phyloP scores from a whole-genome alignment of 1,140 invertebrate species.

The Bombus polaris region DNA sequence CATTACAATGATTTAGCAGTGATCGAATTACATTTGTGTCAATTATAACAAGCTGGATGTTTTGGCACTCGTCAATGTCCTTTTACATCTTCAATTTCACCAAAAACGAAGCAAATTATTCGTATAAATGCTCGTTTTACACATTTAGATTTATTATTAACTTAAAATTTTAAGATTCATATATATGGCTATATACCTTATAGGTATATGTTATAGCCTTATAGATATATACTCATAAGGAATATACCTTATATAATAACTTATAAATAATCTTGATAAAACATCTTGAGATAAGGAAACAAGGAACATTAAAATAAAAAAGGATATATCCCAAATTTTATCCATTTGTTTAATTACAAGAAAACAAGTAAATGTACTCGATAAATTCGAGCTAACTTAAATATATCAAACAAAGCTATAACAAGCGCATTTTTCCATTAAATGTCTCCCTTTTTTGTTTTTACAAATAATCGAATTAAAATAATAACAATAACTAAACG shows the following conservation, averaged over 20 bases:
- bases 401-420: conserved; percentile 12
- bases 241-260: background rate
- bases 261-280: background rate
- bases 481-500: background rate
- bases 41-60: conserved; percentile 8
- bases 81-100: conserved; percentile 29
- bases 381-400: conserved; percentile 1
- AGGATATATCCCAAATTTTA: background rate
- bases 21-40: background rate
- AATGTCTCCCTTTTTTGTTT: background rate
- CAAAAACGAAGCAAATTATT: conserved; percentile 37
- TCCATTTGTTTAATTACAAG: conserved; percentile 9
- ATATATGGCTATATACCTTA: too few relatives aligned
- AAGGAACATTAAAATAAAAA: background rate
- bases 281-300: background rate
- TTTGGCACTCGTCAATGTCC: background rate
- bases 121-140: background rate
- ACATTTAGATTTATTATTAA: background rate
- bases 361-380: background rate
- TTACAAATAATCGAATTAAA: conserved; percentile 6
- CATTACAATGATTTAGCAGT: background rate
- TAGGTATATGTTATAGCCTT: too few relatives aligned
- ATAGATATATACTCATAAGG: too few relatives aligned
- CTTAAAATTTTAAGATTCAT: background rate
- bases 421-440: conserved; percentile 7